These are phyloP conservation scores for Pteropus rufus DNA, from an alignment of 2,797 vertebrate genomes.

Conservation along the genomic window DNA sequence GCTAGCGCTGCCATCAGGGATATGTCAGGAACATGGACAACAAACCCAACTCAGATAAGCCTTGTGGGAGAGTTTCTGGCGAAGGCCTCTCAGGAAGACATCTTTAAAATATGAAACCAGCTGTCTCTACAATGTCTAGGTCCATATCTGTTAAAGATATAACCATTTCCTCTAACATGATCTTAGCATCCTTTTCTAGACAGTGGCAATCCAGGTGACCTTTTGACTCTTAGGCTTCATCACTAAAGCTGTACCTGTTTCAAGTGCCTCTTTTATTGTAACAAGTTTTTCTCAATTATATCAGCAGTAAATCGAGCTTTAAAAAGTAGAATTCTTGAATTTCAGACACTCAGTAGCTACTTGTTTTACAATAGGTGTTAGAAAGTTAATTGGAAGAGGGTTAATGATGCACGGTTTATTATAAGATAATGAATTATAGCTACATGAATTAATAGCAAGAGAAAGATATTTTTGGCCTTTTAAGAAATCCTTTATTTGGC, in stretches of 20 bases:
- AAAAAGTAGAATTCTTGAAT: not conserved
- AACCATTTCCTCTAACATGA: not conserved
- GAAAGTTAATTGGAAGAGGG: not conserved
- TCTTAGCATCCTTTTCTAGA: not conserved
- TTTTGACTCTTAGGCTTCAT: not conserved
- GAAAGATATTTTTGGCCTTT: not conserved
- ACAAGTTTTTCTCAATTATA: not conserved
- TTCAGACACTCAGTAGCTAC: not conserved
- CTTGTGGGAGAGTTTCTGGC: not conserved
- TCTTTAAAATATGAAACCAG: not conserved
- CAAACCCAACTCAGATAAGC: not conserved
- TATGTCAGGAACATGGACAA: not conserved
- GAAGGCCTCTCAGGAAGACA: not conserved
- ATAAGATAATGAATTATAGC: not conserved
- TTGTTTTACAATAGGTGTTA: not conserved
- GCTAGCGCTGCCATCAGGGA: accelerated
- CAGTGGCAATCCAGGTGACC: not conserved
- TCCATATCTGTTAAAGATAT: not conserved
- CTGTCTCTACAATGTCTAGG: not conserved
- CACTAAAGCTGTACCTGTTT: not conserved
- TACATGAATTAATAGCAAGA: not conserved
- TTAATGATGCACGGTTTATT: not conserved
- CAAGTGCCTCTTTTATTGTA: not conserved
- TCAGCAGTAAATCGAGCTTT: not conserved
- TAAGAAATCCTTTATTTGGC: not conserved